These are phyloP conservation scores for Hybognathus amarus DNA, from an alignment of 2,797 vertebrate species.

Conservation along the genomic window DNA sequence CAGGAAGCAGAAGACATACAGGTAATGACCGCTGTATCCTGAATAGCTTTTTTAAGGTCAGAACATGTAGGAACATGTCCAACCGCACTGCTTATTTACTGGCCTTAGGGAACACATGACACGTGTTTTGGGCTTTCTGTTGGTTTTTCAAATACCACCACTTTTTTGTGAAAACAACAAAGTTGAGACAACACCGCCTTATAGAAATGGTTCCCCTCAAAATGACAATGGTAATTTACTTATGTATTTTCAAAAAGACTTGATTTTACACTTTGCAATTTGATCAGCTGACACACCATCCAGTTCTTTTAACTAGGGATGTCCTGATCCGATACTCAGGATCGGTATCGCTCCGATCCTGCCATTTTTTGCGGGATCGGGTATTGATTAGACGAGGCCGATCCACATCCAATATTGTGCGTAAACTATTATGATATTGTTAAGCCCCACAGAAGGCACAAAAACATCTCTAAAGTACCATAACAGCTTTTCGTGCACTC, in stretches of 20 bases:
- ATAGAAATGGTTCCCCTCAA: neutral
- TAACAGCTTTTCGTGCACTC: too few relatives aligned
- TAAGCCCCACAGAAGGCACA: too few relatives aligned
- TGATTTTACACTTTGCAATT: too few relatives aligned
- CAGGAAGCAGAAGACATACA: conserved; percentile 82
- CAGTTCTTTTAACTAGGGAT: neutral
- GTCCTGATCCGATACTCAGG: too few relatives aligned
- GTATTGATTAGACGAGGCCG: too few relatives aligned
- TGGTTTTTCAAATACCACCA: neutral
- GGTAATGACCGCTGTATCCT: conserved; percentile 73
- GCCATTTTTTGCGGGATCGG: too few relatives aligned
- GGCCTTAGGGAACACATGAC: conserved; percentile 10
- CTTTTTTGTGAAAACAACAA: neutral
- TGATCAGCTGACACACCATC: neutral
- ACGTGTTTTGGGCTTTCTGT: neutral
- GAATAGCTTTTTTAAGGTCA: neutral
- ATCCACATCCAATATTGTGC: too few relatives aligned
- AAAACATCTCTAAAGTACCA: too few relatives aligned
- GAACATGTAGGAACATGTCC: conserved; percentile 34
- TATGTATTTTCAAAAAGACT: neutral
- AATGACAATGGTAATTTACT: neutral
- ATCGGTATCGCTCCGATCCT: too few relatives aligned
- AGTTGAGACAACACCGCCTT: neutral
- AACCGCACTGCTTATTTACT: conserved; percentile 31
- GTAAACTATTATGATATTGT: too few relatives aligned